Conservation (phyloP, 2,888 invertebrate genomes). For the Acronicta aceris region DNA sequence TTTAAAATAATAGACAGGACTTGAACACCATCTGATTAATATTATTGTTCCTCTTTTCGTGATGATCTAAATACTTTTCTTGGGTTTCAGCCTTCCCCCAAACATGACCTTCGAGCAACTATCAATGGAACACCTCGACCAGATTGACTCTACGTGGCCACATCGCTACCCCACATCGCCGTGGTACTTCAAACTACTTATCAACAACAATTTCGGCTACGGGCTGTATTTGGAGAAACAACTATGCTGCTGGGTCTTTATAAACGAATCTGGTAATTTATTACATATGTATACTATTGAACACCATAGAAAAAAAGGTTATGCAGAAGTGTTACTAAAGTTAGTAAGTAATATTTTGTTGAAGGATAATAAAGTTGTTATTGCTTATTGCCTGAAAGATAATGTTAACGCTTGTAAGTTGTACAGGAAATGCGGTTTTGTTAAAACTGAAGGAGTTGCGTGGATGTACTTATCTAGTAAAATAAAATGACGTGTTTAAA, state of each 20-base stretch:
- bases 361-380: constrained; percentile 60
- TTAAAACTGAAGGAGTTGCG: constrained; percentile 43
- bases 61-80: not conserved
- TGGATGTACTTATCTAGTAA: constrained; percentile 60
- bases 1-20: too few species aligned
- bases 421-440: constrained; percentile 69
- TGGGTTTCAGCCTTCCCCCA: constrained; percentile 60
- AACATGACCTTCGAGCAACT: constrained; percentile 60
- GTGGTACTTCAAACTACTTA: constrained; percentile 66
- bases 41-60: too few species aligned
- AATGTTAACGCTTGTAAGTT: constrained; percentile 67
- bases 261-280: constrained; percentile 71
- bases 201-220: constrained; percentile 66
- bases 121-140: constrained; percentile 59
- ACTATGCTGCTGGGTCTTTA: constrained; percentile 68
- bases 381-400: constrained; percentile 64
- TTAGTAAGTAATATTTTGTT: constrained; percentile 65
- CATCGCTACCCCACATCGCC: constrained; percentile 64
- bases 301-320: constrained; percentile 71
- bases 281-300: constrained; percentile 72
- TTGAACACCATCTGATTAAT: too few species aligned
- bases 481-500: constrained; percentile 13
- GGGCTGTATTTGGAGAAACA: constrained; percentile 65
- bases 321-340: constrained; percentile 69
- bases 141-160: constrained; percentile 70